phyloP scores from a whole-genome alignment of 2,888 invertebrate genomes.

The Drosophila ochracea region DNA sequence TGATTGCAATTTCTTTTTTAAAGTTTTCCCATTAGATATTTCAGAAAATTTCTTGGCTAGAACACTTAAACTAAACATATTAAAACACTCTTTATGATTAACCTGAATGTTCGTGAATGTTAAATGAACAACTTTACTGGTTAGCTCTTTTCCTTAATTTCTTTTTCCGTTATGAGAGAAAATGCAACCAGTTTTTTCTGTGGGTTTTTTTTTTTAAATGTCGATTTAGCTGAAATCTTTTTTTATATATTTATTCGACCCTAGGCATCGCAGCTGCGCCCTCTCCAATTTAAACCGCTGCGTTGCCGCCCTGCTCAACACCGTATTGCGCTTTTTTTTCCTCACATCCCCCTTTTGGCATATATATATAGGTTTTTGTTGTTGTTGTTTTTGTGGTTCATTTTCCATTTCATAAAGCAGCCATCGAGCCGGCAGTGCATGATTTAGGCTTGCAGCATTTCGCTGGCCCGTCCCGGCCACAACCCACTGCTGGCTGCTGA shows the following conservation, averaged over 20 bases:
- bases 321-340: slow-evolving; percentile 7
- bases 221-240: slow-evolving; percentile 60
- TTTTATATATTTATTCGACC: slow-evolving; percentile 13
- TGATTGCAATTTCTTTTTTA: background rate
- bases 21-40: background rate
- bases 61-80: background rate
- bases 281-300: slow-evolving; percentile 8
- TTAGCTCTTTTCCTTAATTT: slow-evolving; percentile 5
- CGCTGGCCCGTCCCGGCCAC: background rate
- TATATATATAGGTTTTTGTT: slow-evolving; percentile 26
- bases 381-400: slow-evolving; percentile 68
- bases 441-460: slow-evolving; percentile 71
- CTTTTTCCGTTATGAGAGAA: slow-evolving; percentile 5
- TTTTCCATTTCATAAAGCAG: slow-evolving; percentile 80
- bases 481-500: slow-evolving; percentile 3
- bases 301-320: background rate
- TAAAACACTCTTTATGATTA: background rate
- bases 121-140: background rate
- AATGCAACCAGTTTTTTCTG: slow-evolving; percentile 22
- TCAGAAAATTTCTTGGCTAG: background rate
- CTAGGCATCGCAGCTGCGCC: slow-evolving; percentile 18
- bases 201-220: slow-evolving; percentile 45
- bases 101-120: background rate
- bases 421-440: slow-evolving; percentile 74
- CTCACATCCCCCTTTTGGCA: slow-evolving; percentile 3